These are phyloP conservation scores for Fragum whitleyi DNA, from an alignment of 2,888 invertebrate species.

Conservation along the genomic window DNA sequence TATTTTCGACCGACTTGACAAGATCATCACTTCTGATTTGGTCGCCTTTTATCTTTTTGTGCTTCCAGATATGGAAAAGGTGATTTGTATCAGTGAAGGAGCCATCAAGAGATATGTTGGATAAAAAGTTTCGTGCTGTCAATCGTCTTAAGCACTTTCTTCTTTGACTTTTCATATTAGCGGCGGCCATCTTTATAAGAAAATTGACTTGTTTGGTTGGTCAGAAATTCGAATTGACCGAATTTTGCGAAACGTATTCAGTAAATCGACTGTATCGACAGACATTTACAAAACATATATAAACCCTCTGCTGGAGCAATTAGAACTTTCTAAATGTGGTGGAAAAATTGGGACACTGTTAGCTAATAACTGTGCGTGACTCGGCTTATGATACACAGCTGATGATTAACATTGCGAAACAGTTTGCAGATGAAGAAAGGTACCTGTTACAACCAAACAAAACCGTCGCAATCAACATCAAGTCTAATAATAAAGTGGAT, in stretches of 20 bases:
- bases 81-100: constrained; percentile 89
- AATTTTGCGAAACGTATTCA: neutral
- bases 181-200: constrained; percentile 65
- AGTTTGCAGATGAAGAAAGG: too few species aligned
- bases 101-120: constrained; percentile 97
- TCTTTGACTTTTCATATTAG: constrained; percentile 74
- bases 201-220: constrained; percentile 7
- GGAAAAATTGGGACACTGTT: too few species aligned
- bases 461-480: too few species aligned
- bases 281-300: too few species aligned
- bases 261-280: neutral
- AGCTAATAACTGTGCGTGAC: too few species aligned
- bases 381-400: too few species aligned
- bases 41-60: constrained; percentile 65
- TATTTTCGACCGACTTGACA: neutral
- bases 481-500: too few species aligned
- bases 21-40: neutral
- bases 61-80: constrained; percentile 71
- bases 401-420: too few species aligned
- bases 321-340: too few species aligned
- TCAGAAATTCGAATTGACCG: neutral
- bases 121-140: constrained; percentile 96
- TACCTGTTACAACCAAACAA: too few species aligned
- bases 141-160: constrained; percentile 86
- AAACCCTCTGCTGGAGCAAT: too few species aligned